Percentiles rank a stretch among this genome's conserved stretches.
These are phyloP conservation scores for Elaphurus davidianus DNA, from an alignment of 2,113 vertebrate species.

Conservation along the genomic window DNA sequence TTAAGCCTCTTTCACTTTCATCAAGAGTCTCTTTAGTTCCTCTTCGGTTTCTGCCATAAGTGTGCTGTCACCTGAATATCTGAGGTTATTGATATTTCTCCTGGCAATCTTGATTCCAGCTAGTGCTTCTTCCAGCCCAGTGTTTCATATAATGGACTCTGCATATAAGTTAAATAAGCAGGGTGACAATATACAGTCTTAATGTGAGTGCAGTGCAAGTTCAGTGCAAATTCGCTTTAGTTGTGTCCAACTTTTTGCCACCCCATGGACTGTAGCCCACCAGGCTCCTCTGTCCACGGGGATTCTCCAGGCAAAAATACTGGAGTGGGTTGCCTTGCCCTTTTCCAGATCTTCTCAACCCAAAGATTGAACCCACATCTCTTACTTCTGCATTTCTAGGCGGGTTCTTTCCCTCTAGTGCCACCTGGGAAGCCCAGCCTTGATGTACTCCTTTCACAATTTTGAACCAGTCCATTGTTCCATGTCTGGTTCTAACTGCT, in stretches of 20 bases:
- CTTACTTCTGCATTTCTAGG: neutral
- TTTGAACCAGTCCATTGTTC: neutral
- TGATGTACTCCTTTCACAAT: neutral
- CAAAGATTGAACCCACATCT: neutral
- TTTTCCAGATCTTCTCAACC: neutral
- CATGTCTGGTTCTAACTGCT: neutral
- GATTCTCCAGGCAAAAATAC: neutral
- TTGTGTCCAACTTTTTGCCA: neutral
- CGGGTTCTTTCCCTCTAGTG: neutral
- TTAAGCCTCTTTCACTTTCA: neutral
- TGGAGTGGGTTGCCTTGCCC: accelerated
- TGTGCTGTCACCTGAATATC: neutral
- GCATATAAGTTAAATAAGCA: neutral
- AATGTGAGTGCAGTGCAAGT: neutral
- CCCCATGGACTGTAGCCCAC: neutral
- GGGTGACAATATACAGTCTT: neutral
- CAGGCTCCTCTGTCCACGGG: neutral
- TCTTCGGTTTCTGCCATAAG: neutral
- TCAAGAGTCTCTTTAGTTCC: neutral
- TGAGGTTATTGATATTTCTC: neutral
- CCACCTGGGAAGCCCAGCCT: neutral
- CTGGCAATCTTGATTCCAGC: neutral
- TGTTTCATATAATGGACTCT: neutral
- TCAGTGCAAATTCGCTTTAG: neutral
- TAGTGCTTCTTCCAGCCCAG: neutral